phyloP scores from a whole-genome alignment of 30 jellyfish, hydroid and myxozoan species.

The Nemopilema nomurai region DNA sequence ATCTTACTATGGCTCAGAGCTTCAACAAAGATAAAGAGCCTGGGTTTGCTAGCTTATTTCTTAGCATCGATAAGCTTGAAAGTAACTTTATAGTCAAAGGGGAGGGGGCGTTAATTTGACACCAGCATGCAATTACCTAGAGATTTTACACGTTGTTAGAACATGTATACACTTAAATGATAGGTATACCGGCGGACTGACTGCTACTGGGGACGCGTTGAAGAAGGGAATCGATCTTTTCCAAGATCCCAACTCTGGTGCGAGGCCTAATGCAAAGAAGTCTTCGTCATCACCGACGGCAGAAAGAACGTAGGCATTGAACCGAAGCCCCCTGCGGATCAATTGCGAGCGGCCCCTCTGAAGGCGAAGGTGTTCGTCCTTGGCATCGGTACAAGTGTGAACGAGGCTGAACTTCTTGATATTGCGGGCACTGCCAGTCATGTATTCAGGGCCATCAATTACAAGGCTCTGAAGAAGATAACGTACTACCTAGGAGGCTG shows the following conservation, averaged over 20 bases:
- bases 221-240: slow-evolving; percentile 30
- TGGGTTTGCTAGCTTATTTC: too few relatives aligned
- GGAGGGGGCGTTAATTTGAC: too few relatives aligned
- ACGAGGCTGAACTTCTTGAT: slow-evolving; percentile 14
- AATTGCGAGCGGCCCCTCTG: slow-evolving; percentile 25
- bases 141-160: too few relatives aligned
- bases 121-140: too few relatives aligned
- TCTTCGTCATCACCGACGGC: slow-evolving; percentile 65
- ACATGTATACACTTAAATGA: too few relatives aligned
- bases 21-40: too few relatives aligned
- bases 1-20: too few relatives aligned
- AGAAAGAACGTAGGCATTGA: slow-evolving; percentile 17
- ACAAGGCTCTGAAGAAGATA: not conserved
- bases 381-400: slow-evolving; percentile 32
- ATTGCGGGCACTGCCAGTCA: slow-evolving; percentile 30
- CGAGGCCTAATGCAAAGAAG: slow-evolving; percentile 27
- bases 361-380: slow-evolving; percentile 34
- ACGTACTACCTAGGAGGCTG: slow-evolving; percentile 13
- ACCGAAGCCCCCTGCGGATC: slow-evolving; percentile 35
- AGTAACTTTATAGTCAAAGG: too few relatives aligned
- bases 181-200: slow-evolving; percentile 48
- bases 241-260: slow-evolving; percentile 14
- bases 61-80: too few relatives aligned
- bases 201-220: slow-evolving; percentile 52
- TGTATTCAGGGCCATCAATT: slow-evolving; percentile 3